Evolutionary conservation across 2,888 invertebrate species (phyloP).

Genomic region (Nowickia ferox): DNA sequence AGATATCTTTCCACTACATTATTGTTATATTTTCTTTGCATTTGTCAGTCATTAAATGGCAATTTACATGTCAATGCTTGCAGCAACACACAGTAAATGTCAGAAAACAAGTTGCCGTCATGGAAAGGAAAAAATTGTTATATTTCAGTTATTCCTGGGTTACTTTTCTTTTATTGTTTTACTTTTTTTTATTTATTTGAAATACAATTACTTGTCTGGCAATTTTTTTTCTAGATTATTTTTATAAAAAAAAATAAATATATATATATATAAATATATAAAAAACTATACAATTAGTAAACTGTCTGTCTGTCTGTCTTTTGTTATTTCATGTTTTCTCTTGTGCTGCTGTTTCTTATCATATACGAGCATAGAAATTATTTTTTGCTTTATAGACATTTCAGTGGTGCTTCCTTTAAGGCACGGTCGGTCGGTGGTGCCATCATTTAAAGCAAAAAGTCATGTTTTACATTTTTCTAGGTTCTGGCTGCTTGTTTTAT

Average conservation of each 20-base stretch:
- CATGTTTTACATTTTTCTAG: constrained; percentile 63
- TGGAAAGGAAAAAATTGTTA: constrained; percentile 37
- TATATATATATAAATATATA: constrained; percentile 15
- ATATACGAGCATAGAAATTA: constrained; percentile 35
- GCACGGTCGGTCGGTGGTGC: neutral
- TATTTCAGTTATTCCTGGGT: constrained; percentile 41
- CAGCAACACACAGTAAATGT: constrained; percentile 64
- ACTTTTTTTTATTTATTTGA: constrained; percentile 58
- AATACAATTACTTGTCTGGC: constrained; percentile 71
- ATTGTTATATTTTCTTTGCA: constrained; percentile 69
- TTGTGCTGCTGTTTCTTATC: constrained; percentile 65
- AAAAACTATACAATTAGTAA: constrained; percentile 73
- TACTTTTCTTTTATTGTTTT: constrained; percentile 6
- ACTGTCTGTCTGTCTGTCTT: constrained; percentile 75
- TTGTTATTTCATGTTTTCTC: constrained; percentile 72
- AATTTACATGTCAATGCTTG: constrained; percentile 81
- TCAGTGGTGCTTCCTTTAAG: neutral
- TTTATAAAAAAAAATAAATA: neutral
- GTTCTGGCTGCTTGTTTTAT: constrained; percentile 44
- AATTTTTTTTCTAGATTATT: constrained; percentile 47
- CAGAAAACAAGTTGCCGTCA: constrained; percentile 47
- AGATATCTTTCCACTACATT: constrained; percentile 57
- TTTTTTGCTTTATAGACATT: constrained; percentile 38
- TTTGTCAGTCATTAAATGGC: constrained; percentile 79
- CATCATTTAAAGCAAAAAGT: constrained; percentile 65